These are phyloP conservation scores for Corbicula japonica DNA, from an alignment of 2,888 invertebrate species.

Conservation along the genomic window DNA sequence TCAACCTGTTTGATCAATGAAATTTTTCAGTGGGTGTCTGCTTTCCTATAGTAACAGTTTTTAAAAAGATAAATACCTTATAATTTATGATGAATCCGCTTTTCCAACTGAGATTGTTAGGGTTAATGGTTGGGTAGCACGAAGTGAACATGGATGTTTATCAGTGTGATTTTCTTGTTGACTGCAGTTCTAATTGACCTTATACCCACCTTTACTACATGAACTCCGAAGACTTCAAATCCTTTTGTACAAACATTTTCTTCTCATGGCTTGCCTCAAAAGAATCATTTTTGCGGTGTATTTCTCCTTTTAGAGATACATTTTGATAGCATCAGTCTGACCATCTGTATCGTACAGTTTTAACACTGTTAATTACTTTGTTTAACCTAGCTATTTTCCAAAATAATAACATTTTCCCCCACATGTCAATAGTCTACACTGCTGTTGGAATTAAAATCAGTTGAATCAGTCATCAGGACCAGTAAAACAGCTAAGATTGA, in stretches of 20 bases:
- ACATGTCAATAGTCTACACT: too few relatives aligned
- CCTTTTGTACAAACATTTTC: background rate
- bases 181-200: constrained; percentile 42
- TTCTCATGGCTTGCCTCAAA: too few relatives aligned
- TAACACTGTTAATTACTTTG: too few relatives aligned
- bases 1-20: constrained; percentile 37
- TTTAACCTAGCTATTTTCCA: too few relatives aligned
- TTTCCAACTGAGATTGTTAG: background rate
- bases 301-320: too few relatives aligned
- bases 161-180: constrained; percentile 39
- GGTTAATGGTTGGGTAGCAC: constrained; percentile 31
- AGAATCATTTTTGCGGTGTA: too few relatives aligned
- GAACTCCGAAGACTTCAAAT: background rate
- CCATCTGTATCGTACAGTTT: too few relatives aligned
- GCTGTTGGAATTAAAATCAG: too few relatives aligned
- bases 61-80: constrained; percentile 14
- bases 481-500: too few relatives aligned
- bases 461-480: too few relatives aligned
- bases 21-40: constrained; percentile 36
- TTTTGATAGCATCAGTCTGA: too few relatives aligned
- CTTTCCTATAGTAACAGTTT: constrained; percentile 37
- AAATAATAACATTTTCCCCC: too few relatives aligned
- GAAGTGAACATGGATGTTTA: constrained; percentile 25
- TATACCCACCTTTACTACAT: constrained; percentile 1
- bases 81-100: constrained; percentile 25